Percentiles rank a stretch among this genome's conserved stretches.
Conservation (phyloP, 1,140 invertebrate species). For the Ostrea denselamellosa region DNA sequence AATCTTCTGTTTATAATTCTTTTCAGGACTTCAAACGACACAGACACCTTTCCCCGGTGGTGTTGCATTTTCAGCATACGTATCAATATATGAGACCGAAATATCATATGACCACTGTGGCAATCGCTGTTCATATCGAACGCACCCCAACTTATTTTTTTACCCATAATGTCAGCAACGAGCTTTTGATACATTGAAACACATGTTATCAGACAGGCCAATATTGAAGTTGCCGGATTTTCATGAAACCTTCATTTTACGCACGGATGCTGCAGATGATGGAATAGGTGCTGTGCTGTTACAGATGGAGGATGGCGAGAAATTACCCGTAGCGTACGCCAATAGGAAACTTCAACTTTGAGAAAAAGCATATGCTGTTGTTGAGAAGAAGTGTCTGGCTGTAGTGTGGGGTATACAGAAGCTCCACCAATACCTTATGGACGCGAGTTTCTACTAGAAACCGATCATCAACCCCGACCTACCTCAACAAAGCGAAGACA, state of each 20-base stretch:
- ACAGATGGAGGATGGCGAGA: slow-evolving; percentile 51
- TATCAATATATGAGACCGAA: too few species aligned
- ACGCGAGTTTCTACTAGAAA: slow-evolving; percentile 77
- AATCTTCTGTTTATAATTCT: too few species aligned
- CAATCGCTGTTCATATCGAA: too few species aligned
- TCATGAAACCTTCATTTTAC: slow-evolving; percentile 53
- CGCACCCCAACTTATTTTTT: too few species aligned
- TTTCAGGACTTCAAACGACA: too few species aligned
- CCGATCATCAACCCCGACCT: slow-evolving; percentile 80
- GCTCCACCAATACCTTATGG: slow-evolving; percentile 69
- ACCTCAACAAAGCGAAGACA: slow-evolving; percentile 43
- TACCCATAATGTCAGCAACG: slow-evolving; percentile 36
- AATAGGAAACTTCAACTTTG: not conserved
- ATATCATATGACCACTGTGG: too few species aligned
- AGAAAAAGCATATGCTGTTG: slow-evolving; percentile 20
- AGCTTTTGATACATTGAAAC: slow-evolving; percentile 48
- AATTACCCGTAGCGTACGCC: slow-evolving; percentile 46
- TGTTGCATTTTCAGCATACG: too few species aligned
- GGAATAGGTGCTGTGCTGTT: slow-evolving; percentile 73
- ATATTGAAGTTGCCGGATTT: slow-evolving; percentile 50
- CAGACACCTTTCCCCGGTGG: too few species aligned
- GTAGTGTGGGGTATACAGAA: slow-evolving; percentile 24
- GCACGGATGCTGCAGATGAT: slow-evolving; percentile 68
- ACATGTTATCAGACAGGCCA: slow-evolving; percentile 11
- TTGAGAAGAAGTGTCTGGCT: slow-evolving; percentile 37